phyloP scores from a whole-genome alignment of 1,140 invertebrate genomes.

The Palaemon carinicauda region DNA sequence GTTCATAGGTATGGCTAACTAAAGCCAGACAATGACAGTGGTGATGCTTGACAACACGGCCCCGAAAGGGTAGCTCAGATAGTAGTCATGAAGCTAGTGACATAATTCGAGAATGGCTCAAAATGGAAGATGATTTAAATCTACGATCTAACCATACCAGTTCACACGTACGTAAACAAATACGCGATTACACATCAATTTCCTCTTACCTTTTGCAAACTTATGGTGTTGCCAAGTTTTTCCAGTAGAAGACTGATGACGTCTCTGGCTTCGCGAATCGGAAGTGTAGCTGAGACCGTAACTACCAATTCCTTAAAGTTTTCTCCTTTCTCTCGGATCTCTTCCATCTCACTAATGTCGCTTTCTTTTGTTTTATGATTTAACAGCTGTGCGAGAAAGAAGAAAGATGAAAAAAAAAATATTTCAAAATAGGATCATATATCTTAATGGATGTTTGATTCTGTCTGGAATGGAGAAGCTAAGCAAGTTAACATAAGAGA shows the following conservation, averaged over 20 bases:
- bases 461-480: too few relatives aligned
- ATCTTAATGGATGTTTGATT: too few relatives aligned
- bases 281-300: not conserved
- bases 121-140: too few relatives aligned
- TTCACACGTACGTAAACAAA: not conserved
- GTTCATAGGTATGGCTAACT: too few relatives aligned
- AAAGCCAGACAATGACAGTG: too few relatives aligned
- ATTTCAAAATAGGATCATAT: too few relatives aligned
- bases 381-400: not conserved
- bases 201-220: slow-evolving; percentile 1
- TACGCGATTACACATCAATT: not conserved
- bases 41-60: too few relatives aligned
- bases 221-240: slow-evolving; percentile 4
- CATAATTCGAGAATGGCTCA: too few relatives aligned
- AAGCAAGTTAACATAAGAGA: too few relatives aligned
- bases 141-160: not conserved
- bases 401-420: not conserved
- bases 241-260: not conserved
- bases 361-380: slow-evolving; percentile 6
- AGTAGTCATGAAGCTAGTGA: too few relatives aligned
- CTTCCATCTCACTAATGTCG: slow-evolving; percentile 22
- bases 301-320: not conserved
- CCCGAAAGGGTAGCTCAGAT: too few relatives aligned
- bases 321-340: not conserved
- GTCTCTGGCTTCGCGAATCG: not conserved